A percentile compares a stretch with the other conserved stretches of the same genome.
phyloP scores from a whole-genome alignment of 2,888 invertebrate genomes.

The Imbricaverruca yamaguchii region DNA sequence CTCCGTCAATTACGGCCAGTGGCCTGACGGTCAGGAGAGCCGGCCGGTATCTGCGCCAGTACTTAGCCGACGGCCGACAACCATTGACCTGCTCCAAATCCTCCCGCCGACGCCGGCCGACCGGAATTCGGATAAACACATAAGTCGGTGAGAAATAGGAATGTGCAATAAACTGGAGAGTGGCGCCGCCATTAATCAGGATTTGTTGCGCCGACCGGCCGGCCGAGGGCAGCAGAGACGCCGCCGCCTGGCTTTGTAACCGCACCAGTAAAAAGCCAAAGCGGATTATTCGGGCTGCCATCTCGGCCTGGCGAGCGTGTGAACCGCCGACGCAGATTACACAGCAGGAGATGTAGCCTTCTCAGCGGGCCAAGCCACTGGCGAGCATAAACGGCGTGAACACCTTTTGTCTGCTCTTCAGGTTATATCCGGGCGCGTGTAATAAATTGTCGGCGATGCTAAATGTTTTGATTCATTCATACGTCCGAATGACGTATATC shows the following conservation, averaged over 20 bases:
- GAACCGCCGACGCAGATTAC: neutral
- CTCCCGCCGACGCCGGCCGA: neutral
- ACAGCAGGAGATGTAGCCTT: neutral
- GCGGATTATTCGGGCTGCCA: neutral
- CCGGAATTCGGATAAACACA: neutral
- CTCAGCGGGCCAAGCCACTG: neutral
- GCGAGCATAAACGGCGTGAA: neutral
- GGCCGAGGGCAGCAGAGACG: neutral
- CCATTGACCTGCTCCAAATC: neutral
- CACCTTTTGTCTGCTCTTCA: neutral
- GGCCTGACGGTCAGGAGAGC: neutral
- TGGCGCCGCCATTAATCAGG: neutral
- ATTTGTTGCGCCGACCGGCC: neutral
- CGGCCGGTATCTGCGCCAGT: neutral
- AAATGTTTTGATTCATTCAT: neutral
- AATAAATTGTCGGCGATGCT: neutral
- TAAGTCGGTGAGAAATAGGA: neutral
- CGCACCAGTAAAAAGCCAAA: neutral
- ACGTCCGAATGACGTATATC: neutral
- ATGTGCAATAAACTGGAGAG: slow-evolving; percentile 1
- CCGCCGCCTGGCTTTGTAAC: neutral
- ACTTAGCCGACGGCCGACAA: neutral
- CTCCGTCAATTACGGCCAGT: neutral
- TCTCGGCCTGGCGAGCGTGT: neutral
- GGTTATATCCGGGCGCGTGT: neutral